Conservation (phyloP, 2,888 invertebrate species). For the Prosopocoilus inquinatus region DNA sequence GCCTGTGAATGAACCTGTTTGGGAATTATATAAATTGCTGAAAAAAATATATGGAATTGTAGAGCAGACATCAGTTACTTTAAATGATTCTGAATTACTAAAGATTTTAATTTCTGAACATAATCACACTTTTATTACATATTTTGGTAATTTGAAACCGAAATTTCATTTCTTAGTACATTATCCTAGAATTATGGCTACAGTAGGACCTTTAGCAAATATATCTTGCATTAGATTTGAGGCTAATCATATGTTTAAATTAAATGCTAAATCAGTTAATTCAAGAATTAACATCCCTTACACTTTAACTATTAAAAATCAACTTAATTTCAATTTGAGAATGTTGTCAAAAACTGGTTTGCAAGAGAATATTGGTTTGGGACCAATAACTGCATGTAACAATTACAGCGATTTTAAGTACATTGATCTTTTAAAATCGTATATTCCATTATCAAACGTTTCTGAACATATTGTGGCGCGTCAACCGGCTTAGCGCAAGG, state of each 20-base stretch:
- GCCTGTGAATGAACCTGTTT: conserved; percentile 14
- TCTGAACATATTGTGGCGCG: no score
- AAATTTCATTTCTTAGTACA: conserved; percentile 5
- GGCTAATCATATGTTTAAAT: conserved; percentile 25
- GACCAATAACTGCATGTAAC: conserved; percentile 2
- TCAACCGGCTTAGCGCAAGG: no score
- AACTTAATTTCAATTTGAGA: conserved; percentile 8
- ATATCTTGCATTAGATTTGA: conserved; percentile 26
- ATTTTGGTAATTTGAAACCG: conserved; percentile 7
- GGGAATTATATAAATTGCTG: conserved; percentile 21
- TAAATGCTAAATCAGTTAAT: not conserved
- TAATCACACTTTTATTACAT: not conserved
- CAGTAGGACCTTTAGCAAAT: conserved; percentile 1
- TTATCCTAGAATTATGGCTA: conserved; percentile 4
- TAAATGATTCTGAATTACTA: no score
- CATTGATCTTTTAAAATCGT: no score
- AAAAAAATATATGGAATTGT: no score
- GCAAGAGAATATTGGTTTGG: not conserved
- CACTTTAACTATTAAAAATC: conserved; percentile 1
- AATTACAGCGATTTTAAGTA: no score
- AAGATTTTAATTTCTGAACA: conserved; percentile 7
- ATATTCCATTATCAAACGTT: no score
- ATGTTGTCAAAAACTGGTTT: conserved; percentile 2
- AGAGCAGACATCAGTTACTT: no score
- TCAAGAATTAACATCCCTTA: conserved; percentile 2